Conservation (phyloP, 2,113 vertebrate species). For the Pituophis catenifer region DNA sequence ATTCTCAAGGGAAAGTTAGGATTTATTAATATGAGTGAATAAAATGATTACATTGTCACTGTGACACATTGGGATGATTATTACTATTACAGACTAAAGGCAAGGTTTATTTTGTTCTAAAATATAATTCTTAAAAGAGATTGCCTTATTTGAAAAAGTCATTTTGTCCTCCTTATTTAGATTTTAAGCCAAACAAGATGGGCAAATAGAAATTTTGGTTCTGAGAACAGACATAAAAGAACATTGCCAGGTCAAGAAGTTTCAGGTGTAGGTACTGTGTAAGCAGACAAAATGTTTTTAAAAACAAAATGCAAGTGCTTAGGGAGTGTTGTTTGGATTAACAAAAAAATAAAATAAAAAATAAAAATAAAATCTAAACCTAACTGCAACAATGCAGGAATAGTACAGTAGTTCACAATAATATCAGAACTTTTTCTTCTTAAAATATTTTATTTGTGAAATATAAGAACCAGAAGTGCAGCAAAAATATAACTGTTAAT, state of each 20-base stretch:
- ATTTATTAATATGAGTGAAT: conserved; percentile 20
- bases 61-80: background rate
- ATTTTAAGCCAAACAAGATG: conserved; percentile 4
- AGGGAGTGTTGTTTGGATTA: background rate
- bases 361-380: background rate
- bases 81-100: background rate
- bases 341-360: background rate
- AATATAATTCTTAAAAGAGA: conserved; percentile 8
- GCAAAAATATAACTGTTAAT: background rate
- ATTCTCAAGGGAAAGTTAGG: conserved; percentile 16
- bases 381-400: background rate
- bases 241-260: background rate
- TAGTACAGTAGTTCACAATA: background rate
- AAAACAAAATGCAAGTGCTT: background rate
- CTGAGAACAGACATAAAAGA: background rate
- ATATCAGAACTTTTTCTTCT: background rate
- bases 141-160: background rate
- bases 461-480: background rate
- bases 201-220: background rate
- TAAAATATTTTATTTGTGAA: background rate
- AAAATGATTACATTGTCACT: background rate
- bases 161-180: accelerated
- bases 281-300: background rate
- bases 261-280: background rate
- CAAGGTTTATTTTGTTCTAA: background rate